Evolutionary conservation across 2,797 vertebrate species (phyloP), one percentile per base, ranked within the genome.

Genomic region (Phoeniculus purpureus): DNA sequence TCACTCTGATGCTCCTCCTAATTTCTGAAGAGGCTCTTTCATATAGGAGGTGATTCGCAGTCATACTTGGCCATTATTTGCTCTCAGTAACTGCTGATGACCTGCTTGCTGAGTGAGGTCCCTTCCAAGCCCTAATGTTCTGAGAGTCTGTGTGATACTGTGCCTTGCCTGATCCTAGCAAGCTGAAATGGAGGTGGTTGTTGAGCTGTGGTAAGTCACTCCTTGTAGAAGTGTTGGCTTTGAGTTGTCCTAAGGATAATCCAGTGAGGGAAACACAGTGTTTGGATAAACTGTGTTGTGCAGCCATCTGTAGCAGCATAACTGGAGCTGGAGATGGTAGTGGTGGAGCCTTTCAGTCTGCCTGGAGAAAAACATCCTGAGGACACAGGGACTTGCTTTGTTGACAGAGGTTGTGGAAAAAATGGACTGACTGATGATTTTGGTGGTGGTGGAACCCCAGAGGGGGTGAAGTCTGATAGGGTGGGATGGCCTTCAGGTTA

Each of bases 1-100:
- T 12, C 37, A 37, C 37, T 37, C 37, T 43, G 43, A 43, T 43
- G 43, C 13, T 43, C 16, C 43, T 43, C 13, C 43, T 43, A 13
- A 43, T 43, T 6, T 43, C 13, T 43, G 43, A 74, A 31, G 21
- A 51, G 52, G 7, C 15, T 11, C 23, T 37, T 27, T 34, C 17
- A 0, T 45, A 4, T 0, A 13, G 14, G 26, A 22, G 56, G 76
- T 34, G 3, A 25, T 2, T 52, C 59, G 21, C 64, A 79, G 65
- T 2, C 12, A 0, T 4, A 4, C 26, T 34, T 1, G 1, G 9
- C 3, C 1, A 4, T 12, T 5, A 0, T 8, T 0, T 16, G 32
- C 60, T 80, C 68, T 34, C 81, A 2, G 34, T 26, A 4, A 40
- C 3, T 1, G 4, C 72, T 29, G 32, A 2, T 40, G 18, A 58